Conservation (phyloP, 92 coral and sea anemone genomes). For the Phenganax stokvisi region DNA sequence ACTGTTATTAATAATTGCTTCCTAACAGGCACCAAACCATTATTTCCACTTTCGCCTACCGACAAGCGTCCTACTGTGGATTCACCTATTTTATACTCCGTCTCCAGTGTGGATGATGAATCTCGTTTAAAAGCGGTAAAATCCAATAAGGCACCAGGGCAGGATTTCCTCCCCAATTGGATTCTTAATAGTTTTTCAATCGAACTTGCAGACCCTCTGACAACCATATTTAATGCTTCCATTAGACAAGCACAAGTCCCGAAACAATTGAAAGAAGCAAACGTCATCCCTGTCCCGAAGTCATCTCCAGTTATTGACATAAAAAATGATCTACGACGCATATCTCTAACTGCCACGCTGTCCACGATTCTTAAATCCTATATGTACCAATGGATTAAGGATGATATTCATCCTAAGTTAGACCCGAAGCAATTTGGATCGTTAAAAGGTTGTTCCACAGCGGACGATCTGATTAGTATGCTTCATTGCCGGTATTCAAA, state of each 20-base stretch:
- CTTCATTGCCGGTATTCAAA: slow-evolving; percentile 21
- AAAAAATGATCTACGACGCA: slow-evolving; percentile 1
- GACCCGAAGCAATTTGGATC: not conserved
- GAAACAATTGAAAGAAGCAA: slow-evolving; percentile 14
- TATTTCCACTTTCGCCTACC: not conserved
- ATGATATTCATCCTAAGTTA: slow-evolving; percentile 11
- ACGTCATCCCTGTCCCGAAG: slow-evolving; percentile 6
- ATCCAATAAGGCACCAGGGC: slow-evolving; percentile 8
- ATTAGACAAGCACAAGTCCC: slow-evolving; percentile 33
- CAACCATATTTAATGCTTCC: not conserved
- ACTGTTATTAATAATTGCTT: slow-evolving; percentile 11
- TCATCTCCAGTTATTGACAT: slow-evolving; percentile 15
- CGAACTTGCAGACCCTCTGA: too few species aligned
- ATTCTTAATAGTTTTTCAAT: not conserved
- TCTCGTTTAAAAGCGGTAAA: slow-evolving; percentile 20
- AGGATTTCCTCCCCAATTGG: slow-evolving; percentile 2
- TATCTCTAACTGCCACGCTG: slow-evolving; percentile 22
- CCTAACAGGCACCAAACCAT: slow-evolving; percentile 9
- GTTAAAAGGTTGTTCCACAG: slow-evolving; percentile 3
- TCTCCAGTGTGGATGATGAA: slow-evolving; percentile 24
- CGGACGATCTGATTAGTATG: slow-evolving; percentile 26
- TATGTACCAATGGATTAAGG: slow-evolving; percentile 1
- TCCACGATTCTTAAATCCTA: slow-evolving; percentile 20
- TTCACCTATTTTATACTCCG: not conserved
- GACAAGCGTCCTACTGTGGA: not conserved